These are phyloP conservation scores for Nomia melanderi DNA, from an alignment of 1,140 invertebrate genomes.

Conservation along the genomic window DNA sequence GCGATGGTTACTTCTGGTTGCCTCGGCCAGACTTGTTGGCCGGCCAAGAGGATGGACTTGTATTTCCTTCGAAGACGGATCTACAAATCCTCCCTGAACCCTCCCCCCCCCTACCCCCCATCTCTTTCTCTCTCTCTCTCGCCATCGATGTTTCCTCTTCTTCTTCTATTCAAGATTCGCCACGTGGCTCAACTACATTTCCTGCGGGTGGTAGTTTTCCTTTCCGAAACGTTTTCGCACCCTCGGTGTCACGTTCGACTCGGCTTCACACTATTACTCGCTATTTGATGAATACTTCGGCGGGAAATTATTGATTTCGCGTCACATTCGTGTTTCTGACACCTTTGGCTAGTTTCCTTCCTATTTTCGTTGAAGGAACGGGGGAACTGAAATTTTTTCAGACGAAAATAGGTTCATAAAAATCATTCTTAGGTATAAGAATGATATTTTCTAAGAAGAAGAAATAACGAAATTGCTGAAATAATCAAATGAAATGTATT, in stretches of 20 bases:
- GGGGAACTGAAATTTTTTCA: too few species aligned
- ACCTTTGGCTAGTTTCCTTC: too few species aligned
- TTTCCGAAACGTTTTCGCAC: conserved; percentile 17
- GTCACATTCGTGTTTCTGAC: not conserved
- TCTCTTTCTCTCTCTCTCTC: too few species aligned
- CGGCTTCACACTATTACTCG: conserved; percentile 10
- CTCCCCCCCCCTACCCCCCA: not conserved
- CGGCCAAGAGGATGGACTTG: conserved; percentile 63
- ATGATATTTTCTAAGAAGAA: too few species aligned
- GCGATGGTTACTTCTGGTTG: conserved; percentile 47
- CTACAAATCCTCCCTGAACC: conserved; percentile 65
- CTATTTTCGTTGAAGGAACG: too few species aligned
- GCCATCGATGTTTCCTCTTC: conserved; percentile 26
- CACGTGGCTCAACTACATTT: conserved; percentile 58
- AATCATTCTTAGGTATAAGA: too few species aligned
- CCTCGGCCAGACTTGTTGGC: conserved; percentile 46
- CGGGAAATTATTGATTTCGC: conserved; percentile 4
- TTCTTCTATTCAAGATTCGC: conserved; percentile 64
- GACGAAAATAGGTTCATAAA: too few species aligned
- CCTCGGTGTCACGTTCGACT: conserved; percentile 14
- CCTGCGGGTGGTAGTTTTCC: conserved; percentile 60
- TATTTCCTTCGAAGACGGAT: conserved; percentile 76
- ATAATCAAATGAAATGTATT: too few species aligned
- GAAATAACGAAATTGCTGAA: too few species aligned
- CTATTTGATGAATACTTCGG: conserved; percentile 16